Evolutionary conservation across 1,140 invertebrate genomes (phyloP).

Genomic region (Conopomorpha cramerella): DNA sequence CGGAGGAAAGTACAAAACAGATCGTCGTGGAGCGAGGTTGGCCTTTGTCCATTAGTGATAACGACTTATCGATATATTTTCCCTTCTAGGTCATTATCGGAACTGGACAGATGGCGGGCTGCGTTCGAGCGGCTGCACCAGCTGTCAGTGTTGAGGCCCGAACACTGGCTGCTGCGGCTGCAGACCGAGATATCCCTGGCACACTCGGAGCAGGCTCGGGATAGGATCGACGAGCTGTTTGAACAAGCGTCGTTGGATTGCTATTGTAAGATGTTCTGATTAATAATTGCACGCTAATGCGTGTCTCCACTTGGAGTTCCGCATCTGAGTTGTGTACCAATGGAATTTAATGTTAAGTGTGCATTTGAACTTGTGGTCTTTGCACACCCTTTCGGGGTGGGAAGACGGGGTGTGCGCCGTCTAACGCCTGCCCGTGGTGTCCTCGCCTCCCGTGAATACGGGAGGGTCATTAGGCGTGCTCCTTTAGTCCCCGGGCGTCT

Average conservation of each 20-base stretch:
- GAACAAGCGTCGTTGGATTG: conserved; percentile 33
- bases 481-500: no score
- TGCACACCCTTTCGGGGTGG: no score
- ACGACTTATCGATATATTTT: conserved; percentile 4
- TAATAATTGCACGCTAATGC: not conserved
- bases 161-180: conserved; percentile 37
- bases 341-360: not conserved
- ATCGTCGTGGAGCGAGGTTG: no score
- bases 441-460: not conserved
- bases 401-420: no score
- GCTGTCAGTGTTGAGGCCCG: conserved; percentile 18
- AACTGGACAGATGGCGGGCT: conserved; percentile 33
- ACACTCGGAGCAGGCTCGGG: conserved; percentile 20
- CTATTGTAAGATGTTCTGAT: conserved; percentile 41
- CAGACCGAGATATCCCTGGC: conserved; percentile 35
- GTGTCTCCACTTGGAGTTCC: not conserved
- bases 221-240: conserved; percentile 26
- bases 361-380: not conserved
- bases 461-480: no score
- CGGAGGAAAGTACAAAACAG: no score
- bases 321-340: not conserved
- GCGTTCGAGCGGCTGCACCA: conserved; percentile 36
- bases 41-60: no score
- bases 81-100: conserved; percentile 33
- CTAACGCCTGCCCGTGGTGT: not conserved